Evolutionary conservation across 2,797 vertebrate species (phyloP).

Genomic region (Mormyrus hasselquistii): DNA sequence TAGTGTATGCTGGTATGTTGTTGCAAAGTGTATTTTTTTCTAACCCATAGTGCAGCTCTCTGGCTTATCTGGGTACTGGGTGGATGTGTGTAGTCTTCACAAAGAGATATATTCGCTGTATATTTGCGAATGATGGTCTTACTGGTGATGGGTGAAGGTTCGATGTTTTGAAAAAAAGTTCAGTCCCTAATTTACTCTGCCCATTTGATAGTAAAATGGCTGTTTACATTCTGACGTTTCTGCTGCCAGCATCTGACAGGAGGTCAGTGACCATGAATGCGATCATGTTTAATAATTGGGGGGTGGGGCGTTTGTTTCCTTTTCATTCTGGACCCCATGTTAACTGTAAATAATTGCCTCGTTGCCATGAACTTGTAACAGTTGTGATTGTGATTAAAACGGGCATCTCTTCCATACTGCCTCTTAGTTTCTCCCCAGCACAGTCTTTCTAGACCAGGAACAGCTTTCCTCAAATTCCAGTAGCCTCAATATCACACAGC

Average conservation of each 20-base stretch:
- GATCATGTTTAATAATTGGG: background rate
- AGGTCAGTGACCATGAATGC: conserved; percentile 3
- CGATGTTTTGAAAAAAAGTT: background rate
- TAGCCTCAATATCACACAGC: background rate
- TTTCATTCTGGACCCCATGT: background rate
- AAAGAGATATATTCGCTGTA: background rate
- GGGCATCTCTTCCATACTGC: background rate
- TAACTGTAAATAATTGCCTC: conserved; percentile 18
- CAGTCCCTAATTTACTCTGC: background rate
- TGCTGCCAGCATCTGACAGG: background rate
- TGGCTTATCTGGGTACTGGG: background rate
- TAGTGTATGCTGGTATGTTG: background rate
- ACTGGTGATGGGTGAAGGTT: background rate
- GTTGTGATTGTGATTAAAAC: conserved; percentile 18
- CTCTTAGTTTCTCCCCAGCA: background rate
- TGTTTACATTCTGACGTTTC: conserved; percentile 2
- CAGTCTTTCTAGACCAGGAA: background rate
- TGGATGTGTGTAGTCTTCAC: background rate
- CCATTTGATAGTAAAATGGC: background rate
- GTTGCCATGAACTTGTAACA: background rate
- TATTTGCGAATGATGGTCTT: background rate
- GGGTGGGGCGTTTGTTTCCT: background rate
- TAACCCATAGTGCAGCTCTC: background rate
- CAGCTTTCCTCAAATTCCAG: background rate
- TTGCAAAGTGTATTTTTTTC: background rate